Conservation (phyloP, 2,113 vertebrate genomes). For the Mystacornis crossleyi region DNA sequence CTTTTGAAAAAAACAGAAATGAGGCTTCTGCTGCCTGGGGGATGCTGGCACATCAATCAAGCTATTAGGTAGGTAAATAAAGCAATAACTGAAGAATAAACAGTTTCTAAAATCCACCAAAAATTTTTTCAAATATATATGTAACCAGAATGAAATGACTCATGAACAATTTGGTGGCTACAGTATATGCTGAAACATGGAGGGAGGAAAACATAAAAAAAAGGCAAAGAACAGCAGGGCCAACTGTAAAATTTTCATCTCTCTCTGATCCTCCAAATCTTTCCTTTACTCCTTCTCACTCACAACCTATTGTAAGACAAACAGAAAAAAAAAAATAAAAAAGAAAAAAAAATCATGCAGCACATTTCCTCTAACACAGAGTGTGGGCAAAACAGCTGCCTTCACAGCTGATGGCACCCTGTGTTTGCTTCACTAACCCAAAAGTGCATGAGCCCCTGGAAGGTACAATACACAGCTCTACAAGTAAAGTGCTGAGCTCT, state of each 20-base stretch:
- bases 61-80: constrained; percentile 66
- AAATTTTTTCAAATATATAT: constrained; percentile 44
- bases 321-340: fast-evolving
- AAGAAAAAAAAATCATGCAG: background rate
- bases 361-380: constrained; percentile 45
- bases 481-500: background rate
- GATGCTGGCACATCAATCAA: constrained; percentile 45
- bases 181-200: background rate
- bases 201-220: fast-evolving
- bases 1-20: constrained; percentile 15
- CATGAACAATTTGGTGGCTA: background rate
- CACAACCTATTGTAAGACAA: background rate
- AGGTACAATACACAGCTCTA: background rate
- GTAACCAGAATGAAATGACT: constrained; percentile 29
- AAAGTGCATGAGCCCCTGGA: constrained; percentile 40
- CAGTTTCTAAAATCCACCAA: constrained; percentile 39
- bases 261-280: background rate
- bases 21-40: constrained; percentile 6
- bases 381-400: constrained; percentile 63
- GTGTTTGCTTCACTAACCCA: constrained; percentile 27
- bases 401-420: constrained; percentile 67
- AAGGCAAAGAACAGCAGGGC: background rate
- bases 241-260: background rate
- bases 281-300: background rate
- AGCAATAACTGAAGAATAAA: constrained; percentile 64